Conservation (phyloP, 1,140 invertebrate species). For the Lasaia peninsularis region DNA sequence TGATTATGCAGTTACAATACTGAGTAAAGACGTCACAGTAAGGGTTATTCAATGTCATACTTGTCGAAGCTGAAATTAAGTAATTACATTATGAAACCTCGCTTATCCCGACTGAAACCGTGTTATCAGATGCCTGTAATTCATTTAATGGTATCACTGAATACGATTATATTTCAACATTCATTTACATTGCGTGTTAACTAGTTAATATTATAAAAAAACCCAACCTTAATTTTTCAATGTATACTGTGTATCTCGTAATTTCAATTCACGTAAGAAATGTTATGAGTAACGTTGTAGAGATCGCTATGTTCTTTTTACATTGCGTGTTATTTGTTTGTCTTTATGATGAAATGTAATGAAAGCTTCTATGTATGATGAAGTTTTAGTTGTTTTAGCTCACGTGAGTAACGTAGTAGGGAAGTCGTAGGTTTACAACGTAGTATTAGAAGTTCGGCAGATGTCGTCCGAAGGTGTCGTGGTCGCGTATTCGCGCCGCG, state of each 20-base stretch:
- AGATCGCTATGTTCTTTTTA: background rate
- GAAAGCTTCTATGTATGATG: slow-evolving; percentile 21
- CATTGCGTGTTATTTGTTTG: slow-evolving; percentile 1
- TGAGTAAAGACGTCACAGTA: no score
- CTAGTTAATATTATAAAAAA: background rate
- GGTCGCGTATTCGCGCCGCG: slow-evolving; percentile 40
- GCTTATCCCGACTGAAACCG: background rate
- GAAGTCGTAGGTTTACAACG: slow-evolving; percentile 21
- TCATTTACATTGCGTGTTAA: background rate
- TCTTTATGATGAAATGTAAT: background rate
- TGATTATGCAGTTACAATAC: no score
- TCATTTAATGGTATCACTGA: background rate
- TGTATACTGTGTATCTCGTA: background rate
- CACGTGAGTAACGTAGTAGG: background rate
- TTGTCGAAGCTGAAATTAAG: no score
- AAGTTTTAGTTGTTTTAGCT: background rate
- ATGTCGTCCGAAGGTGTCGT: slow-evolving; percentile 52
- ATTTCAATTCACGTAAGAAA: background rate
- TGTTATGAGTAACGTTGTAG: slow-evolving; percentile 5
- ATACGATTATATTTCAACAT: background rate
- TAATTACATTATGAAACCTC: background rate
- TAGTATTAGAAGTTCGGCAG: slow-evolving; percentile 45
- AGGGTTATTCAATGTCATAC: no score
- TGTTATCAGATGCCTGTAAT: background rate
- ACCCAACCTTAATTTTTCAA: slow-evolving; percentile 23